phyloP scores from a whole-genome alignment of 2,113 vertebrate species.

The Eubucco bourcierii region DNA sequence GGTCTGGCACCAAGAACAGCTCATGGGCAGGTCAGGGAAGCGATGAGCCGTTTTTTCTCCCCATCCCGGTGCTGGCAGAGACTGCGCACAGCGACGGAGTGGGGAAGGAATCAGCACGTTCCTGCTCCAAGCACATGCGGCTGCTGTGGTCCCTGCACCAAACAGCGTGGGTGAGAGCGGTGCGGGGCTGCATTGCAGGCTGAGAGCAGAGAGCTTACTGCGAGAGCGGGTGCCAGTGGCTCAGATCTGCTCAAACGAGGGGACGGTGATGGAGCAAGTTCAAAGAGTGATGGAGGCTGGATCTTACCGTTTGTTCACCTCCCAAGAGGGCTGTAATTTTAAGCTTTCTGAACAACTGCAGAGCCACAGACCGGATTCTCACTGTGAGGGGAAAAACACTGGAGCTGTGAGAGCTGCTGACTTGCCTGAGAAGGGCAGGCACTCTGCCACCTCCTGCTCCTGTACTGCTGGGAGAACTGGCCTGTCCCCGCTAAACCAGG shows the following conservation, averaged over 20 bases:
- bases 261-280: neutral
- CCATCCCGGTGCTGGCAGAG: neutral
- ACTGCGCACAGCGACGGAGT: neutral
- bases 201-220: neutral
- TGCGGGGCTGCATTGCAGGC: conserved; percentile 54
- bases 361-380: neutral
- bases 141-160: conserved; percentile 46
- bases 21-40: neutral
- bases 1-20: neutral
- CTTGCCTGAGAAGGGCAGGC: neutral
- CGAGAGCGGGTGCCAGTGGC: neutral
- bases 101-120: neutral
- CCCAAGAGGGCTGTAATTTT: neutral
- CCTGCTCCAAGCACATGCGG: neutral
- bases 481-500: neutral
- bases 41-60: neutral
- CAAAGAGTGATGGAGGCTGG: neutral
- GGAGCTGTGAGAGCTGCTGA: neutral
- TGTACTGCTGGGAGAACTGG: neutral
- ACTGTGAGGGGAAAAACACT: neutral
- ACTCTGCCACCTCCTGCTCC: neutral
- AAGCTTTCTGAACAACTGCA: neutral
- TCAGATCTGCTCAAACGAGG: neutral
- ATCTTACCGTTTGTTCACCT: neutral
- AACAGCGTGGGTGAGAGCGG: neutral